These are phyloP conservation scores for Pitangus sulphuratus DNA, from an alignment of 2,797 vertebrate genomes.

Conservation along the genomic window DNA sequence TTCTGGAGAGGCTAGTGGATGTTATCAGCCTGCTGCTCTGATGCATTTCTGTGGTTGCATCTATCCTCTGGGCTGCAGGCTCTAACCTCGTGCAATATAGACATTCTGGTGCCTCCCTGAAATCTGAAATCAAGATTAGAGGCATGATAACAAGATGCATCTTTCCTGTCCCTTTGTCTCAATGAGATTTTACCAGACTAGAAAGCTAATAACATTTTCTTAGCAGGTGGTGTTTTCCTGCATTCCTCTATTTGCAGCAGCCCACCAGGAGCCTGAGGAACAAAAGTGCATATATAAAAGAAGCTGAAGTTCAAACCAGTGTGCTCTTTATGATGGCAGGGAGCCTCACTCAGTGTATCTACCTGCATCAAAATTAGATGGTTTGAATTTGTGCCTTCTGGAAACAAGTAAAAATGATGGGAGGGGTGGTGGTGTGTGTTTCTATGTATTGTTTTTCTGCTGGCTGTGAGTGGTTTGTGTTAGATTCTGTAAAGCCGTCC, in stretches of 20 bases:
- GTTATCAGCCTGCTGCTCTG: background rate
- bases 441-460: background rate
- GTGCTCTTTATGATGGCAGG: background rate
- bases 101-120: background rate
- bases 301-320: background rate
- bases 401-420: background rate
- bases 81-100: background rate
- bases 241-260: background rate
- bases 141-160: background rate
- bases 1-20: background rate
- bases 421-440: background rate
- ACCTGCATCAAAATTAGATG: background rate
- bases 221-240: background rate
- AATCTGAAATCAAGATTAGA: background rate
- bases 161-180: background rate
- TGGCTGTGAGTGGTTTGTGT: background rate
- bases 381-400: background rate
- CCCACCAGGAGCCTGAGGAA: background rate
- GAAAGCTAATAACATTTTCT: background rate
- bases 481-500: background rate
- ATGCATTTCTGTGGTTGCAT: background rate
- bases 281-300: background rate
- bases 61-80: background rate
- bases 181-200: background rate
- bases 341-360: fast-evolving